phyloP scores from a whole-genome alignment of 2,113 vertebrate species.

The Spea bombifrons region DNA sequence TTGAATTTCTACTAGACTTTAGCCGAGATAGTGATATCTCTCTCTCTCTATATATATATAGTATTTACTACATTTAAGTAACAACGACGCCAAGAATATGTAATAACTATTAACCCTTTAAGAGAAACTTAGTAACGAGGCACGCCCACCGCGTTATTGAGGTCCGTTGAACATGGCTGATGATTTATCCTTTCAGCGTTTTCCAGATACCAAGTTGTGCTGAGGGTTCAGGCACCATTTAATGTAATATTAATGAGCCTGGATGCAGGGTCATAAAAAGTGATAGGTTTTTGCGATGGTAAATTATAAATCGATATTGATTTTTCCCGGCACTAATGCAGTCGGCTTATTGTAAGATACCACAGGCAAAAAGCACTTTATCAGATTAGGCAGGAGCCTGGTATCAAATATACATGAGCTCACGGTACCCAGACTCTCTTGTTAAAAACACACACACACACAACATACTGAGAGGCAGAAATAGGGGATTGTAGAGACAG shows the following conservation, averaged over 20 bases:
- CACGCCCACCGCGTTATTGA: too few relatives aligned
- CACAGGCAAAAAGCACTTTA: conserved; percentile 87
- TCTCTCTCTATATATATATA: too few relatives aligned
- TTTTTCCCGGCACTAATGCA: conserved; percentile 88
- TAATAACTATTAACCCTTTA: too few relatives aligned
- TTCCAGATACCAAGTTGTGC: conserved; percentile 40
- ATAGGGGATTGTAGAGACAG: background rate
- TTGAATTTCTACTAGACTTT: too few relatives aligned
- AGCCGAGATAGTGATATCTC: too few relatives aligned
- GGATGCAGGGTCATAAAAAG: conserved; percentile 97
- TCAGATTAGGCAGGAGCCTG: conserved; percentile 84
- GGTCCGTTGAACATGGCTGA: background rate
- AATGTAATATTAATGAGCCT: conserved; percentile 98
- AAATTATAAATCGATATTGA: conserved; percentile 99
- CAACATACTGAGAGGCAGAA: conserved; percentile 45
- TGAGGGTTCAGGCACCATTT: conserved; percentile 71
- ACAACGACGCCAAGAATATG: too few relatives aligned
- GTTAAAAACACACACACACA: conserved; percentile 26
- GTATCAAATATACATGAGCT: conserved; percentile 90
- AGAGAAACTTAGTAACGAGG: too few relatives aligned
- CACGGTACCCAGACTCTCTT: conserved; percentile 73
- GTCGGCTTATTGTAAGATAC: conserved; percentile 84
- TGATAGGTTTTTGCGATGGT: conserved; percentile 94
- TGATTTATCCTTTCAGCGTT: conserved; percentile 36
- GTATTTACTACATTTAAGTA: too few relatives aligned